Conservation (phyloP, 2,113 vertebrate genomes). For the Chaetura pelagica region DNA sequence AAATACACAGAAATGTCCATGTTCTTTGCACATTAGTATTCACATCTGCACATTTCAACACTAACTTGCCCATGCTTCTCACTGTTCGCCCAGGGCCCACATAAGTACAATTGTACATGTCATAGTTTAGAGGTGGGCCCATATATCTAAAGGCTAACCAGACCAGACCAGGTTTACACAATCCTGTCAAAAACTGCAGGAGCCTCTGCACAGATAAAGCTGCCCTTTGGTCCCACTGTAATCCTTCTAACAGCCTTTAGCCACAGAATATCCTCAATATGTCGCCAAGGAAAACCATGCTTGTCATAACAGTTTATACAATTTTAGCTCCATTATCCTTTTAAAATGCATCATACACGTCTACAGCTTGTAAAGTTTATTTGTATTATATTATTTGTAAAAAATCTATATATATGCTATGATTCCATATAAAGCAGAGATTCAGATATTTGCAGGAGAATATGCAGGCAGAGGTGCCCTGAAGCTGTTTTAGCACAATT, state of each 20-base stretch:
- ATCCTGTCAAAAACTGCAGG: background rate
- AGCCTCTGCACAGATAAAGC: background rate
- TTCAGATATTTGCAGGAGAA: background rate
- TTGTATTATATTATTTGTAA: background rate
- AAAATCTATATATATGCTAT: background rate
- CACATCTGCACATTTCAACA: background rate
- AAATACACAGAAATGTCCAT: background rate
- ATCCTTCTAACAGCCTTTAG: background rate
- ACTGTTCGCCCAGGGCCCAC: background rate
- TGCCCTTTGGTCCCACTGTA: background rate
- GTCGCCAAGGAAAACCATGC: background rate
- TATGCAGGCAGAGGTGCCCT: background rate
- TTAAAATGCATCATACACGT: background rate
- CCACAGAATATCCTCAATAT: background rate
- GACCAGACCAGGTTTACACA: background rate
- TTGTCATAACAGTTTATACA: accelerated
- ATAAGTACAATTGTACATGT: background rate
- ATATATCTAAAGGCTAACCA: background rate
- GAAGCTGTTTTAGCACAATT: background rate
- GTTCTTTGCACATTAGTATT: background rate
- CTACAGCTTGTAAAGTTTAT: background rate
- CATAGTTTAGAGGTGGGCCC: background rate
- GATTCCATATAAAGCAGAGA: background rate
- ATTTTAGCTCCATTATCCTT: background rate
- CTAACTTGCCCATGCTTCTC: background rate